phyloP scores from a whole-genome alignment of 2,888 invertebrate genomes.

The Platycheirus albimanus region DNA sequence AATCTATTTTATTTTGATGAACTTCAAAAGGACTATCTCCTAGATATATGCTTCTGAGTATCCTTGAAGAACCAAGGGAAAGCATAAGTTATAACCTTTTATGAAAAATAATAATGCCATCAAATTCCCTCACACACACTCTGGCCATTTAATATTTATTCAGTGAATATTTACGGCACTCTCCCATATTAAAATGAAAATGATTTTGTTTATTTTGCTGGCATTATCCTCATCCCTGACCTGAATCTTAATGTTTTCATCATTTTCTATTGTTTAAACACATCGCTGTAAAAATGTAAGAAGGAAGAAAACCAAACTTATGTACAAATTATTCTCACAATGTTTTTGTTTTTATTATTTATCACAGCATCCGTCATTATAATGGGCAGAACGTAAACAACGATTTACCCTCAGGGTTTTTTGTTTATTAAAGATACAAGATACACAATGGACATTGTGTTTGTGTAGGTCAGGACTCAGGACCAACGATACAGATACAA shows the following conservation, averaged over 20 bases:
- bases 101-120: not conserved
- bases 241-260: conserved; percentile 49
- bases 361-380: not conserved
- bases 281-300: no score
- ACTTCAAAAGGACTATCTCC: no score
- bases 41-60: no score
- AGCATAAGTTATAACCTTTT: no score
- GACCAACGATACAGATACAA: conserved; percentile 7
- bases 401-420: not conserved
- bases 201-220: conserved; percentile 28
- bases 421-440: not conserved
- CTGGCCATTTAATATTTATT: conserved; percentile 2
- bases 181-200: conserved; percentile 17
- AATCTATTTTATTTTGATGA: no score
- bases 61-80: no score
- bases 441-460: conserved; percentile 37
- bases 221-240: conserved; percentile 59
- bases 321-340: conserved; percentile 1
- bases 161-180: conserved; percentile 21
- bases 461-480: conserved; percentile 55
- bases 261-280: conserved; percentile 30
- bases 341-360: conserved; percentile 11
- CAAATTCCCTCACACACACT: not conserved
- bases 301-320: conserved; percentile 30
- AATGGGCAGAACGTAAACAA: conserved; percentile 36